These are phyloP conservation scores for Typhlichthys eigenmanni DNA, from an alignment of 2,797 vertebrate species.

Conservation along the genomic window DNA sequence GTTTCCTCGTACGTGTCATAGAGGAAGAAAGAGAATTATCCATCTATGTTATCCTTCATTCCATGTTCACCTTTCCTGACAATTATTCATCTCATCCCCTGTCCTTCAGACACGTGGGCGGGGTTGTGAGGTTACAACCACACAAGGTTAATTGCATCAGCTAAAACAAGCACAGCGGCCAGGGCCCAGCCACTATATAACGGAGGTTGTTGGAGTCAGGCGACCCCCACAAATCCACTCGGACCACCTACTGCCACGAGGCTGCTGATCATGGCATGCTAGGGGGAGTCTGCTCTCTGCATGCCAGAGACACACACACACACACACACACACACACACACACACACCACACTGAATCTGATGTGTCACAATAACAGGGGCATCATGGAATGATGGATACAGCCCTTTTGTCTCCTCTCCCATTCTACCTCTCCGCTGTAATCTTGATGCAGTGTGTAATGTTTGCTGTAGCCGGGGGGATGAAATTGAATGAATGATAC, in stretches of 20 bases:
- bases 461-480: slow-evolving; percentile 72
- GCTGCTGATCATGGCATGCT: slow-evolving; percentile 42
- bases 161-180: slow-evolving; percentile 63
- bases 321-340: not conserved
- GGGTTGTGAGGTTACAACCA: slow-evolving; percentile 41
- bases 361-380: slow-evolving; percentile 74
- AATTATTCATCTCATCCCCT: slow-evolving; percentile 12
- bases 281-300: slow-evolving; percentile 40
- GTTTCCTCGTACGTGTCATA: not conserved
- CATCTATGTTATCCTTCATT: not conserved
- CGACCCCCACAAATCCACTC: slow-evolving; percentile 65
- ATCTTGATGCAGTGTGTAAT: slow-evolving; percentile 76
- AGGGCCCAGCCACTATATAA: slow-evolving; percentile 48
- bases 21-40: too few relatives aligned
- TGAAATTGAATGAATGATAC: slow-evolving; percentile 80
- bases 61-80: slow-evolving; percentile 20
- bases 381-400: slow-evolving; percentile 74
- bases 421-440: slow-evolving; percentile 61
- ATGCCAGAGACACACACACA: slow-evolving; percentile 20
- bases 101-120: slow-evolving; percentile 41
- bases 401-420: slow-evolving; percentile 43
- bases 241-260: slow-evolving; percentile 40
- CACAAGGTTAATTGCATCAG: slow-evolving; percentile 74
- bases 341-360: slow-evolving; percentile 49
- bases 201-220: slow-evolving; percentile 61